Base-by-base conservation (phyloP, 2,113 vertebrate species). In the Ailurus styani region DNA sequence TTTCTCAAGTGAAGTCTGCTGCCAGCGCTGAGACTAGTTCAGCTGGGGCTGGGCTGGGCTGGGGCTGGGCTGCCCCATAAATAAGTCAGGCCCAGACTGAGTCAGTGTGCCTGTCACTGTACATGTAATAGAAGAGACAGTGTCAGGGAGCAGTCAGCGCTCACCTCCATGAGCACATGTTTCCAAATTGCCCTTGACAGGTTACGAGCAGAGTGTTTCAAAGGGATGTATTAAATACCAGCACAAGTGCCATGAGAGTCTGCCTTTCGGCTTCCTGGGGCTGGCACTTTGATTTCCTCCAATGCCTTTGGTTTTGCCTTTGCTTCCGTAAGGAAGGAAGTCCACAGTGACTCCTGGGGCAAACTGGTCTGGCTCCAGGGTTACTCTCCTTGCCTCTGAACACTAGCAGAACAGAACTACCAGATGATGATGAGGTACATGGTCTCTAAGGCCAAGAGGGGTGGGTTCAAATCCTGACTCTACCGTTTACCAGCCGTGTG, bases 171-270 rank as follows among this genome's bases (percentile, higher is more conserved):
- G 66, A 89, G 70, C 45, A 42, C 45, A 64, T 47, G 89, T 92
- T 96, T 90, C 97, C 83, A 91, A 97, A 98, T 47, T 94, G 94
- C 60, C 94, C 94, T 94, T 97, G 97, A 98, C 94, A 93, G 57
- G 64, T 94, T 45, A 93, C 75, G 86, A 93, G 75, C 82, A 75
- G 27, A 91, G 72, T 5, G 2, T 96, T 95, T 93, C 95, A 97
- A 55, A 90, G 72, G 47, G 54, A 64, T 54, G 73, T 64, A 37
- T 68, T 90, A 97, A 93, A 95, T 45, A 83, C 15, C 8, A 6
- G 52, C 66, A 60, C 23, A 50, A 52, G 73, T n/a, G 55, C 70
- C 78, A 14, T 62, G 6, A 68, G 18, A 88, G 29, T 54, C 57
- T 54, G 45, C 70, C 78, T 85, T 14, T 34, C 66, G 12, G 18